Evolutionary conservation across 2,113 vertebrate genomes (phyloP).

Genomic region (Rhinoptilus africanus): DNA sequence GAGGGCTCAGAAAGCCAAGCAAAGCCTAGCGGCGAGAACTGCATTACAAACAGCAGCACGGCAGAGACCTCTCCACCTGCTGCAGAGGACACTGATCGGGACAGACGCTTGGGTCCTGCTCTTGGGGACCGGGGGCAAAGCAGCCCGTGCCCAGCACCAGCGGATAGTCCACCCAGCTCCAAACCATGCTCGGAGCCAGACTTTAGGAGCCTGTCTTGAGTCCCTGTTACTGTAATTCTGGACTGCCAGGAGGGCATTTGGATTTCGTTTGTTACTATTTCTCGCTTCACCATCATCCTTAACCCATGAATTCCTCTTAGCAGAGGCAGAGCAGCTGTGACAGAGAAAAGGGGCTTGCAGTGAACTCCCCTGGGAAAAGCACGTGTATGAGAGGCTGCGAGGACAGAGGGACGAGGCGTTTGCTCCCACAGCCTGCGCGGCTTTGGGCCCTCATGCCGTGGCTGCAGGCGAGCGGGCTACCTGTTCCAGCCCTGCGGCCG

Average conservation of each 20-base stretch:
- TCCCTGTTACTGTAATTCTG: neutral
- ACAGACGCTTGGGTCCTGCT: neutral
- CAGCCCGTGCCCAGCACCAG: neutral
- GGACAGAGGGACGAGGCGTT: neutral
- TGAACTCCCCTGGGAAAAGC: neutral
- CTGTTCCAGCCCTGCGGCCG: neutral
- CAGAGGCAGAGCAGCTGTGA: neutral
- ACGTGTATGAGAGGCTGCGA: fast-evolving
- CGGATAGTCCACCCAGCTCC: neutral
- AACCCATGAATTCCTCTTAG: conserved; percentile 28
- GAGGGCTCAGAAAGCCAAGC: neutral
- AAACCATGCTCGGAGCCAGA: neutral
- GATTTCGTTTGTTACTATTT: neutral
- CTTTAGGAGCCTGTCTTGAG: conserved; percentile 48
- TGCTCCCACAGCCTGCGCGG: neutral
- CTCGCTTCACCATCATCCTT: conserved; percentile 55
- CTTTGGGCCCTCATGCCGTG: fast-evolving
- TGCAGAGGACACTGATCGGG: neutral
- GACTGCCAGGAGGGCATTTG: neutral
- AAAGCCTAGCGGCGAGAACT: neutral
- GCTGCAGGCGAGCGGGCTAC: neutral
- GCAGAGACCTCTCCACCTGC: neutral
- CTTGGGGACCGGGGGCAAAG: neutral
- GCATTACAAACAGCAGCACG: neutral
- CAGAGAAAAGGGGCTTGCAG: neutral